Evolutionary conservation across 2,113 vertebrate genomes (phyloP).

Genomic region (Okapia johnstoni): DNA sequence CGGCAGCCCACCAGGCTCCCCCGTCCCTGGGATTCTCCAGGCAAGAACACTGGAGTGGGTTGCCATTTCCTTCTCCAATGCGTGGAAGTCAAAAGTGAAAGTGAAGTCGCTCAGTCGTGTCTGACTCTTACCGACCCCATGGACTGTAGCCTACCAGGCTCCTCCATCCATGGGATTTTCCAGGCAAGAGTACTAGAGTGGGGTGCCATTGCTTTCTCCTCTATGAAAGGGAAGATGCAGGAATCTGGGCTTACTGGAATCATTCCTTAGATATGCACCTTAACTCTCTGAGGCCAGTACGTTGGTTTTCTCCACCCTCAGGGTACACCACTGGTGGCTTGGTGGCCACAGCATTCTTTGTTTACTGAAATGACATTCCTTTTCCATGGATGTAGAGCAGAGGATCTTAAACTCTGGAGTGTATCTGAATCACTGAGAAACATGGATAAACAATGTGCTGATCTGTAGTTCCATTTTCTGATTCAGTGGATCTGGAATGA

Average conservation of each 20-base stretch:
- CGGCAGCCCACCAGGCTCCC: too few relatives aligned
- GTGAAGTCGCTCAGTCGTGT: too few relatives aligned
- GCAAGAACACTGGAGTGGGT: too few relatives aligned
- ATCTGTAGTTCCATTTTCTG: neutral
- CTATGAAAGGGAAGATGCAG: neutral
- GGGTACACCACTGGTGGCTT: accelerated
- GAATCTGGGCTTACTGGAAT: neutral
- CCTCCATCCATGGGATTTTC: too few relatives aligned
- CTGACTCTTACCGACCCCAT: too few relatives aligned
- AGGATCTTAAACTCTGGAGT: neutral
- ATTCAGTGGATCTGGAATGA: neutral
- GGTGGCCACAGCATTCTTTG: neutral
- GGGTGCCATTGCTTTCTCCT: too few relatives aligned
- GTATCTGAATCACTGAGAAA: neutral
- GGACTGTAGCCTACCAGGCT: too few relatives aligned
- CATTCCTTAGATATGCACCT: neutral
- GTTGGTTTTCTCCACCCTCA: neutral
- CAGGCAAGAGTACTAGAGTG: too few relatives aligned
- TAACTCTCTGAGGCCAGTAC: neutral
- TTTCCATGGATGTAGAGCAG: neutral
- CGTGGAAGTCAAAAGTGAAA: too few relatives aligned
- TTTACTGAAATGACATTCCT: neutral
- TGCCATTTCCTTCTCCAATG: too few relatives aligned
- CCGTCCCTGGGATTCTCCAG: too few relatives aligned
- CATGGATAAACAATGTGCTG: neutral